Conservation (phyloP, 2,888 invertebrate genomes). For the Sinhomidia bicolor region DNA sequence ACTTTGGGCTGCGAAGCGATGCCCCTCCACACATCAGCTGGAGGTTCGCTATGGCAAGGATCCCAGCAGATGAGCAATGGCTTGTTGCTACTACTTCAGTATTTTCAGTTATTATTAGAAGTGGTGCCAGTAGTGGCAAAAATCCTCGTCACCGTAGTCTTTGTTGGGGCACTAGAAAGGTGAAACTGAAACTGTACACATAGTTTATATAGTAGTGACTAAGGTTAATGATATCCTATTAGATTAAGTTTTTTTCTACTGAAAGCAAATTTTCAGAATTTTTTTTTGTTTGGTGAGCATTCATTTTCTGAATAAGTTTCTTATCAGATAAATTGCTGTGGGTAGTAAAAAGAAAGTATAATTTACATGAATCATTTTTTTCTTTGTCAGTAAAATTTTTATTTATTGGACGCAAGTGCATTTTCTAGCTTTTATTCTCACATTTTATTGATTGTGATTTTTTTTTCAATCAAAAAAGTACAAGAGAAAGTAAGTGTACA, state of each 20-base stretch:
- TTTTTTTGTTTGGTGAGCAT: not conserved
- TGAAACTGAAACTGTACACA: slow-evolving; percentile 44
- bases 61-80: slow-evolving; percentile 67
- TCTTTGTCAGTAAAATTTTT: not conserved
- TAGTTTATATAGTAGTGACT: not conserved
- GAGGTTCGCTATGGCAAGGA: slow-evolving; percentile 77
- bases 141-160: slow-evolving; percentile 13
- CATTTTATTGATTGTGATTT: slow-evolving; percentile 8
- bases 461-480: not conserved
- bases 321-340: not conserved
- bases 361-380: not conserved
- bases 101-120: slow-evolving; percentile 43
- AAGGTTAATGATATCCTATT: not conserved
- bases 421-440: not conserved
- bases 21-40: slow-evolving; percentile 73
- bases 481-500: not conserved
- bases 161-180: slow-evolving; percentile 45
- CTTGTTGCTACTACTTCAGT: slow-evolving; percentile 14
- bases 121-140: not conserved
- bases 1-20: slow-evolving; percentile 52
- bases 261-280: not conserved
- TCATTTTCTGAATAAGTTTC: not conserved
- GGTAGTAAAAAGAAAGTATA: not conserved
- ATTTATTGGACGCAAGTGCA: not conserved
- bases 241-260: slow-evolving; percentile 2